A percentile compares a stretch with the other conserved stretches of the same genome.
Evolutionary conservation across 2,888 invertebrate species (phyloP).

Genomic region (Uropetala carovei): DNA sequence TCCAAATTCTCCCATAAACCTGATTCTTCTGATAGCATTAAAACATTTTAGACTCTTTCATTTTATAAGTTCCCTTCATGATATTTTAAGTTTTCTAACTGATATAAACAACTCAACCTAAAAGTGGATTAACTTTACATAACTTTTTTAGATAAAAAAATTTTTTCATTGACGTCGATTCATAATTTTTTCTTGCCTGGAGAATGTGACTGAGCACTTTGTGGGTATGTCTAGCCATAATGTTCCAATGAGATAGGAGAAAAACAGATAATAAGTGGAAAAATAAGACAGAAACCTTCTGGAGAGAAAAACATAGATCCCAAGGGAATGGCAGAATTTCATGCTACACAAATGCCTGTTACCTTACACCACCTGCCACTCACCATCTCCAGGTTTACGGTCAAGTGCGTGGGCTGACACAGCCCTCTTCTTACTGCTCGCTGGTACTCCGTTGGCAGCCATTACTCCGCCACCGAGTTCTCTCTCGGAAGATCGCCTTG

Average conservation of each 20-base stretch:
- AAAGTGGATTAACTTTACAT: too few species aligned
- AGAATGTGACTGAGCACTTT: too few species aligned
- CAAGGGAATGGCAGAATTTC: constrained; percentile 39
- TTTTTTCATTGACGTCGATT: too few species aligned
- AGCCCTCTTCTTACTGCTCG: constrained; percentile 84
- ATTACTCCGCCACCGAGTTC: constrained; percentile 82
- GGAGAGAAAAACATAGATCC: constrained; percentile 38
- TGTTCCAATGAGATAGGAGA: not conserved
- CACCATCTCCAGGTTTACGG: constrained; percentile 78
- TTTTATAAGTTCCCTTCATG: too few species aligned
- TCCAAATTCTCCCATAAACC: too few species aligned
- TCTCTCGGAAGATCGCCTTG: constrained; percentile 90
- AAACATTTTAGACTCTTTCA: too few species aligned
- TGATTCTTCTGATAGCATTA: too few species aligned
- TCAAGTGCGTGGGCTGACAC: constrained; percentile 85
- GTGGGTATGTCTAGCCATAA: not conserved
- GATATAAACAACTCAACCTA: too few species aligned
- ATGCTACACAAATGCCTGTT: constrained; percentile 10
- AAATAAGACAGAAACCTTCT: constrained; percentile 38
- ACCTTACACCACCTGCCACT: constrained; percentile 72
- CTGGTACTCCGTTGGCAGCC: constrained; percentile 39
- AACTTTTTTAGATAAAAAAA: too few species aligned
- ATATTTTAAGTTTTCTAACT: too few species aligned
- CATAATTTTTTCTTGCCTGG: too few species aligned
- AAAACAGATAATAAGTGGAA: not conserved